A percentile compares a stretch with the other conserved stretches of the same genome.
Evolutionary conservation across 2,888 invertebrate genomes (phyloP).

Genomic region (Nudaria mundana): DNA sequence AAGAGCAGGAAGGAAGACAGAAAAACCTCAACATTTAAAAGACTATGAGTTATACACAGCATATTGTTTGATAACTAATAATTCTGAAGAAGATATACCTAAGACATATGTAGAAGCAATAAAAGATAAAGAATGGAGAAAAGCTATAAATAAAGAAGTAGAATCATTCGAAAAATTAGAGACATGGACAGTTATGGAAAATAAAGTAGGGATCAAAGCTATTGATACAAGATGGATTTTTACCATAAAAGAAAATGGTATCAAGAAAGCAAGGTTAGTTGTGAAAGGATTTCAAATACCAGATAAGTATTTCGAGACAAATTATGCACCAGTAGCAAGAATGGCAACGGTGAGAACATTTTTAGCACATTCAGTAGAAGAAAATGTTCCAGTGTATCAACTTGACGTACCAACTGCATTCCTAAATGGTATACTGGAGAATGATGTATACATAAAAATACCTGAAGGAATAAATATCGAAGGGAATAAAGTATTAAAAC

Average conservation of each 20-base stretch:
- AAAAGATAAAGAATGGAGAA: neutral
- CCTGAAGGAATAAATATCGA: neutral
- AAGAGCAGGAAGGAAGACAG: neutral
- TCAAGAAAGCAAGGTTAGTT: neutral
- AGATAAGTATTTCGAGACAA: neutral
- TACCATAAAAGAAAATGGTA: neutral
- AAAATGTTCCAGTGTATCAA: neutral
- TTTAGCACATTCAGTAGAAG: neutral
- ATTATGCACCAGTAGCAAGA: constrained; percentile 3
- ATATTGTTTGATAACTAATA: neutral
- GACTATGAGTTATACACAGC: neutral
- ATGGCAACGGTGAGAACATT: neutral
- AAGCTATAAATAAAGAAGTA: neutral
- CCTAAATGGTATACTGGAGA: neutral
- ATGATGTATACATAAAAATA: neutral
- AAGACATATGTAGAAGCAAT: neutral
- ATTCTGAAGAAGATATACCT: neutral
- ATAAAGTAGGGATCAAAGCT: neutral
- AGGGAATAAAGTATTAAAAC: neutral
- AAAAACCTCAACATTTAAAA: neutral
- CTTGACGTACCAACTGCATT: constrained; percentile 1
- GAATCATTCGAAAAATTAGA: neutral
- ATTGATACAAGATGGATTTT: constrained; percentile 1
- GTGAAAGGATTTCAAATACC: neutral
- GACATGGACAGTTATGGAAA: neutral